These are phyloP conservation scores for Hypomecis punctinalis DNA, from an alignment of 2,888 invertebrate species.

Conservation along the genomic window DNA sequence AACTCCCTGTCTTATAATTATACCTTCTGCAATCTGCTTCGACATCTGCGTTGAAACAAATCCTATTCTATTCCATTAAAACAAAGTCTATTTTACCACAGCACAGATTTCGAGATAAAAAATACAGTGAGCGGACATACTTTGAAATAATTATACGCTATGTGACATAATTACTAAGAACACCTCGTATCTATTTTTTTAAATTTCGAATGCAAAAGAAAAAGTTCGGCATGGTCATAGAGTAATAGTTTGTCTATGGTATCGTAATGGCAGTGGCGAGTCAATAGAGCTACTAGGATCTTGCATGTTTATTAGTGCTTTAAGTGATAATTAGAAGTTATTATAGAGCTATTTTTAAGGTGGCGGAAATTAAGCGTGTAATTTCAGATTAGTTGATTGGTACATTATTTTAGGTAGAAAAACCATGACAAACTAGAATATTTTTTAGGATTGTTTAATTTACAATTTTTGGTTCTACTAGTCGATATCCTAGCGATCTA, in stretches of 20 bases:
- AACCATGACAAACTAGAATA: too few relatives aligned
- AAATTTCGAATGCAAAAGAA: conserved; percentile 46
- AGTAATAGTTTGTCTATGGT: too few relatives aligned
- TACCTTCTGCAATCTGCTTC: conserved; percentile 51
- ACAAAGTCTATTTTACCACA: conserved; percentile 53
- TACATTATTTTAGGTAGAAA: too few relatives aligned
- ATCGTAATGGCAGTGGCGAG: conserved; percentile 1
- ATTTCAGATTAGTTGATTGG: not conserved
- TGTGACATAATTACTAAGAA: conserved; percentile 69
- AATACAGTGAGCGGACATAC: conserved; percentile 54
- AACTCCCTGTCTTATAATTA: conserved; percentile 63
- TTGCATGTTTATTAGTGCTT: not conserved
- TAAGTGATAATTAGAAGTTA: not conserved
- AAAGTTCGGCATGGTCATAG: conserved; percentile 27
- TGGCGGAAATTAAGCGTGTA: not conserved
- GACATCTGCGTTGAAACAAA: conserved; percentile 37
- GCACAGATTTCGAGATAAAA: conserved; percentile 59
- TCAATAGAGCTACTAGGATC: conserved; percentile 19
- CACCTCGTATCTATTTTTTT: conserved; percentile 51
- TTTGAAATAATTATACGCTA: conserved; percentile 62
- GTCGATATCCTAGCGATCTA: too few relatives aligned
- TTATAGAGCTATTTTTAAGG: not conserved
- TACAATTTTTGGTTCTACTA: too few relatives aligned
- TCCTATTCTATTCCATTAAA: conserved; percentile 45
- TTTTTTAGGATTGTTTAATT: too few relatives aligned